Conservation (phyloP, 2,888 invertebrate species). For the Xestoiulus laeticollis region DNA sequence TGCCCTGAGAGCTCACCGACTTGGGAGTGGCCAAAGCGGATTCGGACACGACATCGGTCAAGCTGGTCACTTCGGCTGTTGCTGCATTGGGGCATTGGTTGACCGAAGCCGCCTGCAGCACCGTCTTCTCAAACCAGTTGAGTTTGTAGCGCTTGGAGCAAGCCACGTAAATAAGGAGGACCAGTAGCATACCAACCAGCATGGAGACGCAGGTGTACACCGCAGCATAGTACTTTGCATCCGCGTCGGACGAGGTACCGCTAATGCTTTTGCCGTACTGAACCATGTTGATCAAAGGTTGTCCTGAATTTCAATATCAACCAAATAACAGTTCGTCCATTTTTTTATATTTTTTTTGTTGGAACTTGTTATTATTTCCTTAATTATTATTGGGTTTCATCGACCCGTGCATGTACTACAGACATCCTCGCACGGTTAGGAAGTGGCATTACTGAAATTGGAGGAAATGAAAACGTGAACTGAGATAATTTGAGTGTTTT, state of each 20-base stretch:
- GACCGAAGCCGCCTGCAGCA: conserved; percentile 68
- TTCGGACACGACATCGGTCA: not conserved
- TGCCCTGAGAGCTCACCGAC: conserved; percentile 52
- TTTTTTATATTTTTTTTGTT: too few species aligned
- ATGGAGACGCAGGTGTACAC: conserved; percentile 55
- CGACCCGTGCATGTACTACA: not conserved
- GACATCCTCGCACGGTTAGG: not conserved
- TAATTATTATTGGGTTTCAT: not conserved
- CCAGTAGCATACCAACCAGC: conserved; percentile 54
- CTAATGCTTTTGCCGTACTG: not conserved
- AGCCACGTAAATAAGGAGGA: conserved; percentile 66
- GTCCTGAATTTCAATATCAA: not conserved
- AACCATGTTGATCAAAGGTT: not conserved
- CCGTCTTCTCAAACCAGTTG: conserved; percentile 71
- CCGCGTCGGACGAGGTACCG: not conserved
- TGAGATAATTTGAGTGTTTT: not conserved
- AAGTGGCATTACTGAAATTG: not conserved
- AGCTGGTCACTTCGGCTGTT: conserved; percentile 60
- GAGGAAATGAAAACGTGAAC: not conserved
- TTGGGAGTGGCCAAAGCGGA: conserved; percentile 47
- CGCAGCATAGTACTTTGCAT: conserved; percentile 54
- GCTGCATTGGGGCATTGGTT: conserved; percentile 70
- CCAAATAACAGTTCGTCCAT: not conserved
- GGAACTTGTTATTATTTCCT: not conserved
- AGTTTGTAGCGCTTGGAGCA: conserved; percentile 69